Evolutionary conservation across 1,140 invertebrate species (phyloP).

Genomic region (Caenorhabditis brenneri): DNA sequence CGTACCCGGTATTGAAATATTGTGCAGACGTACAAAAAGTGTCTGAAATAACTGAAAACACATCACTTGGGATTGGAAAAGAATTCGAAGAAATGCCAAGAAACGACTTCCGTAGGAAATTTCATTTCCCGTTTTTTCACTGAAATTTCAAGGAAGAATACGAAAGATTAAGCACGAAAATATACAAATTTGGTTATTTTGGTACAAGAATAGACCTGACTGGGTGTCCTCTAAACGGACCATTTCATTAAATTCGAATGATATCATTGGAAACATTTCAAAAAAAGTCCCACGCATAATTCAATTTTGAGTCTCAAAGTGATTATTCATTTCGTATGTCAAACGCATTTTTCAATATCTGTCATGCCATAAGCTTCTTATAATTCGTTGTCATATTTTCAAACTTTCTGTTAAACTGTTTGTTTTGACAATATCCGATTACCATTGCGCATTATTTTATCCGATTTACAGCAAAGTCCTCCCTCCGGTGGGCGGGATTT

Average conservation of each 20-base stretch:
- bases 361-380: neutral
- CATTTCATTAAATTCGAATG: neutral
- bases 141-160: neutral
- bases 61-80: neutral
- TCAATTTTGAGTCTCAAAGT: neutral
- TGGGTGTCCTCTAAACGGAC: neutral
- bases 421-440: neutral
- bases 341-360: neutral
- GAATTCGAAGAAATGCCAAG: constrained; percentile 1
- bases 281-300: neutral
- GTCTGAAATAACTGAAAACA: neutral
- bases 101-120: neutral
- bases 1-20: neutral
- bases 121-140: neutral
- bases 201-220: no score
- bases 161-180: neutral
- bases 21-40: no score
- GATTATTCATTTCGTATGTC: neutral
- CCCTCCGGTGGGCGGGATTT: neutral
- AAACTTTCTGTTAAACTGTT: neutral
- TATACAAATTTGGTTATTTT: neutral
- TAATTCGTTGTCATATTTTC: neutral
- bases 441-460: neutral
- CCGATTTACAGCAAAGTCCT: neutral
- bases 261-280: neutral